phyloP scores from a whole-genome alignment of 2,797 vertebrate genomes.

The Allobates femoralis region DNA sequence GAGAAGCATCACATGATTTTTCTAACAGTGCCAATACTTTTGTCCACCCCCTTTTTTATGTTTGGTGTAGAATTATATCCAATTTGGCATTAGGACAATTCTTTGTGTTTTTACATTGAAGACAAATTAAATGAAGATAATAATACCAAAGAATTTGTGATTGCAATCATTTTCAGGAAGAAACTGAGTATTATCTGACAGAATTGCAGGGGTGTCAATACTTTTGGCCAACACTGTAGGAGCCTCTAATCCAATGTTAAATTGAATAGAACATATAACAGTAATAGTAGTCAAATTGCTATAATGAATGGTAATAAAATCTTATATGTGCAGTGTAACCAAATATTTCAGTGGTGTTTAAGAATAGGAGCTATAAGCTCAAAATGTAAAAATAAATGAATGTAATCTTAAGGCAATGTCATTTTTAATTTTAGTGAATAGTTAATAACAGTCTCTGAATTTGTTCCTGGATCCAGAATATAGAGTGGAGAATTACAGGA shows the following conservation, averaged over 20 bases:
- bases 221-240: too few relatives aligned
- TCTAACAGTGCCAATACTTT: too few relatives aligned
- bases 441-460: background rate
- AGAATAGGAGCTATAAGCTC: background rate
- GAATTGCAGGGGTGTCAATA: too few relatives aligned
- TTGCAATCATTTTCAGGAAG: too few relatives aligned
- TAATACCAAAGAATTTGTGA: too few relatives aligned
- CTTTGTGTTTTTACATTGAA: too few relatives aligned
- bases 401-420: background rate
- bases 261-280: background rate
- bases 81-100: too few relatives aligned
- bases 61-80: too few relatives aligned
- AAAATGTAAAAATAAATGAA: background rate
- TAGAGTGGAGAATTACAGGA: background rate
- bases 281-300: background rate
- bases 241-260: background rate
- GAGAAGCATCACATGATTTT: too few relatives aligned
- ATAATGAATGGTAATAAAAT: background rate
- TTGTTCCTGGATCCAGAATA: background rate
- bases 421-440: constrained; percentile 6
- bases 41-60: too few relatives aligned
- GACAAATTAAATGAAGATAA: too few relatives aligned
- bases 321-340: background rate
- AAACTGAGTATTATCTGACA: too few relatives aligned
- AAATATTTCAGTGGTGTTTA: background rate